A percentile compares a stretch with the other conserved stretches of the same genome.
Evolutionary conservation across 2,888 invertebrate species (phyloP).

Genomic region (Drosophila nr. perissopoda): DNA sequence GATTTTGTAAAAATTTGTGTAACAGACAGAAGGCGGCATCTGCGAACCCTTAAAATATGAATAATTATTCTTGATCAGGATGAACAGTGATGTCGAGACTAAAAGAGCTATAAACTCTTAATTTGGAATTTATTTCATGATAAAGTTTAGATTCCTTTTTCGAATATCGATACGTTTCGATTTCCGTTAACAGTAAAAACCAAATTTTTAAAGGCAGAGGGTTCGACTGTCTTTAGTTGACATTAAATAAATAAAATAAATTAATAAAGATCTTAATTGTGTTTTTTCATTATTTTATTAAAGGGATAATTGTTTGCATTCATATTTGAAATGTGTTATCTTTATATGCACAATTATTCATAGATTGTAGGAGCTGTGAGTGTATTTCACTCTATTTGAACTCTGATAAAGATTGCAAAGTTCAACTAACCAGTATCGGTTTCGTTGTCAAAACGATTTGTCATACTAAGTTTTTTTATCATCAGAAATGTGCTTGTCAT

Average conservation of each 20-base stretch:
- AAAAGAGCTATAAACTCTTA: neutral
- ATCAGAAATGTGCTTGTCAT: conserved; percentile 44
- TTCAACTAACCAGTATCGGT: conserved; percentile 36
- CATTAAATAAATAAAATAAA: too few species aligned
- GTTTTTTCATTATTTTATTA: too few species aligned
- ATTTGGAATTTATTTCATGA: too few species aligned
- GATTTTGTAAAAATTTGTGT: neutral
- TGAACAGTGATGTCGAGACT: neutral
- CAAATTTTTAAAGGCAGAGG: too few species aligned
- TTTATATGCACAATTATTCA: conserved; percentile 5
- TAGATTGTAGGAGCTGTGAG: conserved; percentile 7
- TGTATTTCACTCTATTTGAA: conserved; percentile 10
- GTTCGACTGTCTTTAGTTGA: too few species aligned
- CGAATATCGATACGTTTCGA: too few species aligned
- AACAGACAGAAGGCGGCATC: neutral
- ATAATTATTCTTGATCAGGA: neutral
- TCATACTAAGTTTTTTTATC: conserved; percentile 42
- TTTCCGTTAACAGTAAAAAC: too few species aligned
- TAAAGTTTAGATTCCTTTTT: too few species aligned
- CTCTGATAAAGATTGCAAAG: conserved; percentile 52
- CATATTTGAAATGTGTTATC: neutral
- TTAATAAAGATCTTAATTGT: too few species aligned
- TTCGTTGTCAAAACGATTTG: conserved; percentile 50
- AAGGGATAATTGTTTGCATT: too few species aligned
- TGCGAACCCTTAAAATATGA: neutral